Conservation (phyloP, 37 sponge, comb jelly and placozoan genomes). For the Geodia barretti region DNA sequence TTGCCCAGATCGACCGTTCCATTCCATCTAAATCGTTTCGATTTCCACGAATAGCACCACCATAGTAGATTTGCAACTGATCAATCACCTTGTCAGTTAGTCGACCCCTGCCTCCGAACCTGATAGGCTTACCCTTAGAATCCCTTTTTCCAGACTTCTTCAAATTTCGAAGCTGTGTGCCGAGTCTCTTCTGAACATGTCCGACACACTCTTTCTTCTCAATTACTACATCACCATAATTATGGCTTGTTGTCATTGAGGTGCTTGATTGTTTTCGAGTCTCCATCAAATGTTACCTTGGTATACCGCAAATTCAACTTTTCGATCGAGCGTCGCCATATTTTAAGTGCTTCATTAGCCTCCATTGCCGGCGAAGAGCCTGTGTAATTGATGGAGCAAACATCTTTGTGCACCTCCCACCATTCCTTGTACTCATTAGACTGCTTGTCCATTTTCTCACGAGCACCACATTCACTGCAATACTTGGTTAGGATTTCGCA, state of each 20-base stretch:
- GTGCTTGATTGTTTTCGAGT: not conserved
- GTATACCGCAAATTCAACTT: not conserved
- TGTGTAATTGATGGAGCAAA: too few relatives aligned
- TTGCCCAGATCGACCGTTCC: slow-evolving; percentile 15
- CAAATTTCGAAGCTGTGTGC: not conserved
- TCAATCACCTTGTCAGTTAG: not conserved
- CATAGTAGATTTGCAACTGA: slow-evolving; percentile 10
- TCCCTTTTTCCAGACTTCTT: not conserved
- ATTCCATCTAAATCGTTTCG: not conserved
- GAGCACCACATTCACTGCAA: too few relatives aligned
- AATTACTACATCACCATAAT: too few relatives aligned
- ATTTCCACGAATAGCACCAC: slow-evolving; percentile 4
- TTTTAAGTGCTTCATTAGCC: not conserved
- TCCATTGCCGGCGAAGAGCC: slow-evolving; percentile 2
- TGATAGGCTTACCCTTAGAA: not conserved
- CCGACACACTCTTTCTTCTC: slow-evolving; percentile 11
- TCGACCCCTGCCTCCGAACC: not conserved
- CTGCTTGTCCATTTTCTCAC: too few relatives aligned
- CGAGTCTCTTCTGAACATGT: not conserved
- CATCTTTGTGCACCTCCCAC: too few relatives aligned
- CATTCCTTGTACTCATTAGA: too few relatives aligned
- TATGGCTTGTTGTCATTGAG: too few relatives aligned
- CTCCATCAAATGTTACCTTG: not conserved
- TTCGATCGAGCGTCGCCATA: not conserved
- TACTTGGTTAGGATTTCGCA: too few relatives aligned